Conservation (phyloP, 2,797 vertebrate species). For the Catamblyrhynchus diadema region DNA sequence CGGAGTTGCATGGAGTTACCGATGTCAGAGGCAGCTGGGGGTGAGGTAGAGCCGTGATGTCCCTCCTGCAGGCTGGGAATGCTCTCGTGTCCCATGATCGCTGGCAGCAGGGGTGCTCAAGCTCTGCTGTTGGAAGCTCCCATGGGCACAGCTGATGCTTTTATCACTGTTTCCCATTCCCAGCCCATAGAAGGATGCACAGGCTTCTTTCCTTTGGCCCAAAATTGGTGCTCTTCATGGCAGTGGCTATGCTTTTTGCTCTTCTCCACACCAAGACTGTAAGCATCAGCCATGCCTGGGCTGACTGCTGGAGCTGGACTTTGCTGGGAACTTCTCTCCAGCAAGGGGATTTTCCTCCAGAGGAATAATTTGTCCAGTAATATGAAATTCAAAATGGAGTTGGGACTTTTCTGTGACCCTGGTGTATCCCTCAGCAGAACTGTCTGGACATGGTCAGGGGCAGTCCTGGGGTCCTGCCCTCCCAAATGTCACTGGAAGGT, state of each 20-base stretch:
- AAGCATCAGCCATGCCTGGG: accelerated
- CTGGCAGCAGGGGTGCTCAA: background rate
- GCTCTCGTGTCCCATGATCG: accelerated
- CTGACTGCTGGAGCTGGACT: background rate
- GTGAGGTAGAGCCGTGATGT: accelerated
- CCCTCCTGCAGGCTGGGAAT: accelerated
- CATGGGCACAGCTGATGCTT: background rate
- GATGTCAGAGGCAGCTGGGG: accelerated
- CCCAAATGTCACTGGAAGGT: background rate
- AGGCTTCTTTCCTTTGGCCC: background rate
- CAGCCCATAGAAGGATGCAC: background rate
- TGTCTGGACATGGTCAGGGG: background rate
- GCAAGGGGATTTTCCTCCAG: background rate
- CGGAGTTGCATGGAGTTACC: background rate
- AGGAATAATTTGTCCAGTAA: background rate
- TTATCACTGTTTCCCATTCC: background rate
- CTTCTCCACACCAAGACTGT: accelerated
- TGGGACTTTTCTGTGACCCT: background rate
- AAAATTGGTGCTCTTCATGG: background rate
- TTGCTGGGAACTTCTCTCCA: background rate
- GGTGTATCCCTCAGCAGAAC: background rate
- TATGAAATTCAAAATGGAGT: background rate
- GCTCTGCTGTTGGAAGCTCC: background rate
- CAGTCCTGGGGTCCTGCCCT: background rate
- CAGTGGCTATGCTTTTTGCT: background rate